These are phyloP conservation scores for Rousettus madagascariensis DNA, from an alignment of 2,797 vertebrate genomes.

Conservation along the genomic window DNA sequence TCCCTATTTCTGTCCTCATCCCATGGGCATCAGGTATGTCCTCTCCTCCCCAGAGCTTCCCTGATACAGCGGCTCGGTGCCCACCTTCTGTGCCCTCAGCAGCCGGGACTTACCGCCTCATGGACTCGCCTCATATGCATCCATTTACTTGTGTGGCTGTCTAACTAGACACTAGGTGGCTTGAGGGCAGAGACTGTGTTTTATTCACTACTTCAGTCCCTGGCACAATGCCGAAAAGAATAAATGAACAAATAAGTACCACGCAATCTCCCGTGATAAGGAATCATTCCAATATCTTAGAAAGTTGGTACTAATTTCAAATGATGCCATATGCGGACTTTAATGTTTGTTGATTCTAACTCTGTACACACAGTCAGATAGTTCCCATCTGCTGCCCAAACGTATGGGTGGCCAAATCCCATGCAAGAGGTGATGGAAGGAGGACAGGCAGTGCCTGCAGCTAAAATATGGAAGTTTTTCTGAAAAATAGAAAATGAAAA, in stretches of 20 bases:
- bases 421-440: not conserved
- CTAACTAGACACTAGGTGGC: not conserved
- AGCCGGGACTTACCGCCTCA: not conserved
- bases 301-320: slow-evolving; percentile 22
- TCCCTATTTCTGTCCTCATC: not conserved
- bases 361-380: slow-evolving; percentile 45
- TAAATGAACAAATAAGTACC: not conserved
- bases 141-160: not conserved
- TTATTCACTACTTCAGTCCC: not conserved
- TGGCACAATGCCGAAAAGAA: not conserved
- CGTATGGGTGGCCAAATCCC: slow-evolving; percentile 47
- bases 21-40: not conserved
- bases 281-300: slow-evolving; percentile 29
- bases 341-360: slow-evolving; percentile 55
- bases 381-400: slow-evolving; percentile 58
- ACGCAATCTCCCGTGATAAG: not conserved
- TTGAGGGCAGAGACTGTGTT: not conserved
- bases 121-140: not conserved
- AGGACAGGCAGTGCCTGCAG: not conserved
- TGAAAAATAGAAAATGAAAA: not conserved
- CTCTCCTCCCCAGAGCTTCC: not conserved
- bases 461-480: not conserved
- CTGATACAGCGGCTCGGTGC: not conserved
- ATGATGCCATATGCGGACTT: slow-evolving; percentile 34
- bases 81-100: not conserved